A percentile compares a stretch with the other conserved stretches of the same genome.
These are phyloP conservation scores for Gallinago jamesoni DNA, from an alignment of 2,113 vertebrate genomes.

Conservation along the genomic window DNA sequence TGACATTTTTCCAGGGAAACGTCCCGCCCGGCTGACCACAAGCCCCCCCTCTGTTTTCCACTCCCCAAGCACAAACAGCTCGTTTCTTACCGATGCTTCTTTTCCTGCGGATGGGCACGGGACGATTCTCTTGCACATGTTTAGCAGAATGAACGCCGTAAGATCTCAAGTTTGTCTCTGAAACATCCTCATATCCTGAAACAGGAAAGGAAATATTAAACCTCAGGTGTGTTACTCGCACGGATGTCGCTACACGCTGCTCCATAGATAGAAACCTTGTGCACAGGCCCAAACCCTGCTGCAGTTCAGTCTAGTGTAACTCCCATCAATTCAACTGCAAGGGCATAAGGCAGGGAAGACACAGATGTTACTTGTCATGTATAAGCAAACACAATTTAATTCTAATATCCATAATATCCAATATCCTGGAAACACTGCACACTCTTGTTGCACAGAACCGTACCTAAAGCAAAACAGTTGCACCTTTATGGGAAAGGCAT, in stretches of 20 bases:
- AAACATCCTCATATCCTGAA: conserved; percentile 87
- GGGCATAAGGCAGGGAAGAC: background rate
- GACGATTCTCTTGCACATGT: conserved; percentile 85
- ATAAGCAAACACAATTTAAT: background rate
- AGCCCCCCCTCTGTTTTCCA: background rate
- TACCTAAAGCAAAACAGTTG: background rate
- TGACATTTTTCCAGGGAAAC: conserved; percentile 21
- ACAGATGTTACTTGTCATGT: background rate
- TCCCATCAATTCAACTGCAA: background rate
- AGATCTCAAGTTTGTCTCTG: conserved; percentile 82
- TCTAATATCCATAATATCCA: background rate
- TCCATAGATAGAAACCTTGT: background rate
- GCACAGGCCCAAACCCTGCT: background rate
- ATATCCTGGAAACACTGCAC: background rate
- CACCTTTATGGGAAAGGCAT: background rate
- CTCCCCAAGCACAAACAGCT: background rate
- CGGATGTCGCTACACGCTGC: rapidly evolving
- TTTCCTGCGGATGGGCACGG: conserved; percentile 87
- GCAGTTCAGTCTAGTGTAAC: background rate
- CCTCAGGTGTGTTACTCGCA: background rate
- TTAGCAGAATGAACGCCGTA: conserved; percentile 76
- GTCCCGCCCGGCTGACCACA: conserved; percentile 33
- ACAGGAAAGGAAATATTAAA: conserved; percentile 24
- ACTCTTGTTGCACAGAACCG: background rate
- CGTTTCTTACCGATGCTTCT: conserved; percentile 91